Conservation (phyloP, 1,140 invertebrate species). For the Cardiocondyla obscurior region DNA sequence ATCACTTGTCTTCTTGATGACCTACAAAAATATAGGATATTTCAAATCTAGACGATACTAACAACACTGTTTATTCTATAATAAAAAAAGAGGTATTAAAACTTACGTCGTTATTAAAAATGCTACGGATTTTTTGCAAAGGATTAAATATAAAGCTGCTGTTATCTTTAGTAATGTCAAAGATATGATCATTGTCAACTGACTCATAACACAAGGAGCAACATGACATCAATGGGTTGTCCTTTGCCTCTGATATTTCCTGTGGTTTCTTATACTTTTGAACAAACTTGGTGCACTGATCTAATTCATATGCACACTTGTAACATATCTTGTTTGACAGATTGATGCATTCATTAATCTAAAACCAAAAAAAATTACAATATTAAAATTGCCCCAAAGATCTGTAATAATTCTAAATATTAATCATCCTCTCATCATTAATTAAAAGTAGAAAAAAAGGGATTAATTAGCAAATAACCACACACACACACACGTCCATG, state of each 20-base stretch:
- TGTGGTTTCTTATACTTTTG: constrained; percentile 71
- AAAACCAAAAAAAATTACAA: neutral
- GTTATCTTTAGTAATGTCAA: constrained; percentile 73
- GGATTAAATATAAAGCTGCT: constrained; percentile 61
- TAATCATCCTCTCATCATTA: neutral
- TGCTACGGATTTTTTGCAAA: constrained; percentile 70
- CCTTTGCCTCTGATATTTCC: neutral
- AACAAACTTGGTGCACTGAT: constrained; percentile 79
- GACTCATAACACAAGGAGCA: constrained; percentile 75
- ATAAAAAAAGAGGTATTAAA: neutral
- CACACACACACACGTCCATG: neutral
- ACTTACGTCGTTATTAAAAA: constrained; percentile 76
- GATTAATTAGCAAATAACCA: too few species aligned
- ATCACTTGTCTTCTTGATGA: constrained; percentile 39
- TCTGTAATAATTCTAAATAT: neutral
- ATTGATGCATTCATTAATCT: constrained; percentile 66
- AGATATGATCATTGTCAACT: constrained; percentile 70
- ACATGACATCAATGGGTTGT: neutral
- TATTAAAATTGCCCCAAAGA: neutral
- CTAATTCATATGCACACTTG: constrained; percentile 81
- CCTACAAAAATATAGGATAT: constrained; percentile 58
- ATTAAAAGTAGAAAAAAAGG: neutral
- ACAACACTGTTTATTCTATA: neutral
- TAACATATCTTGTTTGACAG: constrained; percentile 77
- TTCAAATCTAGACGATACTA: neutral